phyloP scores from a whole-genome alignment of 2,113 vertebrate species.

The Meleagris gallopavo region DNA sequence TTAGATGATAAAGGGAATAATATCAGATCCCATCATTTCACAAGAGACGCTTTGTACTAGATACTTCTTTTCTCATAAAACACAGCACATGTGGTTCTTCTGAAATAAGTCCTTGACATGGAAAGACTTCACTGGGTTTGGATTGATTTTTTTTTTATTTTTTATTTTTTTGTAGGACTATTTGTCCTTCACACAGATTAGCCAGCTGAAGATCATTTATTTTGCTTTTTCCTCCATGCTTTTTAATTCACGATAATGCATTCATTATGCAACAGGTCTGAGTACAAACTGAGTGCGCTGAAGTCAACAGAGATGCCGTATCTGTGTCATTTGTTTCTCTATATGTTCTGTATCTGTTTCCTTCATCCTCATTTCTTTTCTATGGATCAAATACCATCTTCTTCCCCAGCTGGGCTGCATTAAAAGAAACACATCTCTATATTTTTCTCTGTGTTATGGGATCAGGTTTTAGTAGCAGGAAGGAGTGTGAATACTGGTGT shows the following conservation, averaged over 20 bases:
- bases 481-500: no score
- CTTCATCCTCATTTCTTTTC: neutral
- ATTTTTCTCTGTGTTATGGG: neutral
- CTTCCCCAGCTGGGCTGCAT: neutral
- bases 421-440: no score
- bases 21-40: neutral
- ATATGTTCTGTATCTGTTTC: neutral
- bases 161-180: neutral
- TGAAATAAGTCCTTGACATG: neutral
- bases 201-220: neutral
- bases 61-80: conserved; percentile 43
- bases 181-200: neutral
- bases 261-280: no score
- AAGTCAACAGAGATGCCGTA: neutral
- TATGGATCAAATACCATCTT: neutral
- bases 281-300: neutral
- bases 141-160: neutral
- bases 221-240: neutral
- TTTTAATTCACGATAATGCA: neutral
- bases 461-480: neutral
- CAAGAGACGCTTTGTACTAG: neutral
- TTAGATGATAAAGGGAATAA: conserved; percentile 1
- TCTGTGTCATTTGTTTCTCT: no score
- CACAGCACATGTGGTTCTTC: conserved; percentile 3
- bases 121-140: neutral